Conservation (phyloP, 2,113 vertebrate species). For the Triplophysa tibetana region DNA sequence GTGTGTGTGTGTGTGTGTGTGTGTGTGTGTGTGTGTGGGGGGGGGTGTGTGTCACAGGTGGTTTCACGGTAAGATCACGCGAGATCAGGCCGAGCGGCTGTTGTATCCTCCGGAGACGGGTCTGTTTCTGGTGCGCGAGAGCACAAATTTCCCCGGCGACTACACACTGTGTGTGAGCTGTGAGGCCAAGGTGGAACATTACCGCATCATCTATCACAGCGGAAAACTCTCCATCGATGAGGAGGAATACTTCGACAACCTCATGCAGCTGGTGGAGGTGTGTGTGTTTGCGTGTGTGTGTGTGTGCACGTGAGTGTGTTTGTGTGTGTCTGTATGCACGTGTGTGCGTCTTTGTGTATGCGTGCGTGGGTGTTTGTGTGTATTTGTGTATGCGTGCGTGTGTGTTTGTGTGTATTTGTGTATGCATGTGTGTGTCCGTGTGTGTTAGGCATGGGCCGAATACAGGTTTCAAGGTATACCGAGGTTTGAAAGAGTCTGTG, state of each 20-base stretch:
- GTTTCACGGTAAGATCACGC: constrained; percentile 97
- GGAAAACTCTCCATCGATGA: constrained; percentile 95
- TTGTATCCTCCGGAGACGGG: constrained; percentile 88
- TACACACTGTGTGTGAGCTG: constrained; percentile 98
- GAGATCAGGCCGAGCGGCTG: constrained; percentile 86
- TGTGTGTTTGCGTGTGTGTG: too few relatives aligned
- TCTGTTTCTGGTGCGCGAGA: constrained; percentile 93
- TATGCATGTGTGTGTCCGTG: too few relatives aligned
- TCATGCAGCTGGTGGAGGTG: constrained; percentile 91
- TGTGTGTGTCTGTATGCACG: too few relatives aligned
- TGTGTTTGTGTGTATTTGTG: too few relatives aligned
- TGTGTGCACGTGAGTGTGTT: not conserved
- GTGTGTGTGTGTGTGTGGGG: not conserved
- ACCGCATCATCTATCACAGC: constrained; percentile 90
- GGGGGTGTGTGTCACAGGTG: constrained; percentile 80
- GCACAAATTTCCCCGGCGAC: constrained; percentile 97
- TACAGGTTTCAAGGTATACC: too few relatives aligned
- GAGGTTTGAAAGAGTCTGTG: too few relatives aligned
- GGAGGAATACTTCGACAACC: constrained; percentile 92
- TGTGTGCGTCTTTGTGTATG: too few relatives aligned
- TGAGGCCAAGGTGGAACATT: constrained; percentile 95
- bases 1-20: not conserved
- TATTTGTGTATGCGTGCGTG: too few relatives aligned
- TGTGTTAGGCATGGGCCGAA: too few relatives aligned
- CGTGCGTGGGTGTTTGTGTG: too few relatives aligned